Evolutionary conservation across 2,797 vertebrate genomes (phyloP).

Genomic region (Perdix hodgsoniae): DNA sequence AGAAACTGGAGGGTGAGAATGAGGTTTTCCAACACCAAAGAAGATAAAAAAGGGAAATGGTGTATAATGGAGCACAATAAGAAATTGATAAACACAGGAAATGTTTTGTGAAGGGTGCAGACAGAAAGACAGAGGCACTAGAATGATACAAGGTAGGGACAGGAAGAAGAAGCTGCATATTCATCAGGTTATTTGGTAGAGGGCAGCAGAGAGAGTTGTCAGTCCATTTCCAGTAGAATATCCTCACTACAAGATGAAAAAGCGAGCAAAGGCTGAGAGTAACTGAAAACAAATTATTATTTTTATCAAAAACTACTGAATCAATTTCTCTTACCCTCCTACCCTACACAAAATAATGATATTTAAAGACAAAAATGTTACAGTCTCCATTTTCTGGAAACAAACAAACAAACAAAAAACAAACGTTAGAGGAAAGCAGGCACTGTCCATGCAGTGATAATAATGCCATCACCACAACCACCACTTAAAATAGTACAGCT

Average conservation of each 20-base stretch:
- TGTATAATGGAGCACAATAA: no score
- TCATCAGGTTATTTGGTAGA: background rate
- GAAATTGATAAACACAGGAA: background rate
- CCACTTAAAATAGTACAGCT: background rate
- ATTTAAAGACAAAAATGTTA: background rate
- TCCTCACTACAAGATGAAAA: background rate
- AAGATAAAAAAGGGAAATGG: background rate
- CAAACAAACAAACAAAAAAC: background rate
- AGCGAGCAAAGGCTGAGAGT: background rate
- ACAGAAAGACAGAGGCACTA: background rate
- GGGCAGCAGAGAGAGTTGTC: background rate
- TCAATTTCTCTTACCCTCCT: background rate
- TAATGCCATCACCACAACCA: background rate
- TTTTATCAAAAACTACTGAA: background rate
- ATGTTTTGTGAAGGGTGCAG: background rate
- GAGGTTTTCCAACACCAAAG: conserved; percentile 10
- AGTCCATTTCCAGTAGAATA: background rate
- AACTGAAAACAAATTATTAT: background rate
- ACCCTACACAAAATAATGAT: background rate
- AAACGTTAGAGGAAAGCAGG: background rate
- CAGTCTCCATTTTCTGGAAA: background rate
- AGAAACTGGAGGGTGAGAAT: background rate
- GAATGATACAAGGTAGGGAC: background rate
- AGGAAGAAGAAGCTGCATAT: background rate
- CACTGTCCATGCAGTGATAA: background rate